These are phyloP conservation scores for Heloderma charlesbogerti DNA, from an alignment of 2,113 vertebrate species.

Conservation along the genomic window DNA sequence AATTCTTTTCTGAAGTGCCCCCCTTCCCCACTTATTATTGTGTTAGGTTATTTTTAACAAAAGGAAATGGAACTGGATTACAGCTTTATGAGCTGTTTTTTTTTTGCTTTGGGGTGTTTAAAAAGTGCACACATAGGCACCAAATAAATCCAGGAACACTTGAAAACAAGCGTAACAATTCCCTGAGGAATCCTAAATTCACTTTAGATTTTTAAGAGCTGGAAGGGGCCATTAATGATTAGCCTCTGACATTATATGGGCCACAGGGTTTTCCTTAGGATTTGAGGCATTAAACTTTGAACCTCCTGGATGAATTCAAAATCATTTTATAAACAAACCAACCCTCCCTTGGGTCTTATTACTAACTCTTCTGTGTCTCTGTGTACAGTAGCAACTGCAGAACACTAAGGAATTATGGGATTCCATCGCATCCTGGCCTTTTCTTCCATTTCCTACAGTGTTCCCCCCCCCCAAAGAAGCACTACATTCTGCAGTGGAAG, in stretches of 20 bases:
- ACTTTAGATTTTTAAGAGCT: constrained; percentile 15
- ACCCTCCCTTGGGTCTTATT: neutral
- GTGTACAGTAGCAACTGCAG: neutral
- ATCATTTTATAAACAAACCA: neutral
- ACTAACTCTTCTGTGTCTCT: neutral
- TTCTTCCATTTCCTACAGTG: neutral
- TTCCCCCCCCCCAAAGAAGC: neutral
- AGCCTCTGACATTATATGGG: neutral
- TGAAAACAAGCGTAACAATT: neutral
- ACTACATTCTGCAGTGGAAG: neutral
- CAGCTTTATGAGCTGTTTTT: neutral
- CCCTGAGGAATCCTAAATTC: constrained; percentile 18
- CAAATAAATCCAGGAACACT: constrained; percentile 8
- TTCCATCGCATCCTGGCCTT: too few species aligned
- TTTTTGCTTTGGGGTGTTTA: constrained; percentile 6
- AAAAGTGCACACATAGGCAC: constrained; percentile 12
- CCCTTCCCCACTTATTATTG: neutral
- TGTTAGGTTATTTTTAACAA: constrained; percentile 14
- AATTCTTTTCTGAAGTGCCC: neutral
- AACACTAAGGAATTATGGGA: neutral
- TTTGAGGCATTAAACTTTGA: neutral
- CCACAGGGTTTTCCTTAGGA: neutral
- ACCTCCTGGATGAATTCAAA: neutral
- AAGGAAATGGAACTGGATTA: constrained; percentile 17
- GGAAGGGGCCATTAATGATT: constrained; percentile 20